phyloP scores from a whole-genome alignment of 2,113 vertebrate species.

The Thymallus thymallus region DNA sequence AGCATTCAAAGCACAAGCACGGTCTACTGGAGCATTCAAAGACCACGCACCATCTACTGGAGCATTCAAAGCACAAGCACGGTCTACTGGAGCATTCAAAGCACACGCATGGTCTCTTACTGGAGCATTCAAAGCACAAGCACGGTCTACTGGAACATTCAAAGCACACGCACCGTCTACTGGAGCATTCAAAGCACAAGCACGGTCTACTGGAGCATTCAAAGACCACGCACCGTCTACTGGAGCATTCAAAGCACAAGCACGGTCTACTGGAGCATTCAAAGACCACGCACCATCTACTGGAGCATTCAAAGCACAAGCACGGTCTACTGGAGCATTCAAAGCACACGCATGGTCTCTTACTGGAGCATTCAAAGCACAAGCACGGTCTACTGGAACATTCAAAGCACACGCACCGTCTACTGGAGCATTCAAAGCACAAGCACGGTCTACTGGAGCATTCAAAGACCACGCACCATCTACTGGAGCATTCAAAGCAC shows the following conservation, averaged over 20 bases:
- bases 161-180: too few species aligned
- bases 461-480: too few species aligned
- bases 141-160: too few species aligned
- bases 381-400: conserved; percentile 38
- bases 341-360: conserved; percentile 65
- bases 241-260: conserved; percentile 65
- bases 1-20: conserved; percentile 62
- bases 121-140: conserved; percentile 65
- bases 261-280: too few species aligned
- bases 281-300: too few species aligned
- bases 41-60: too few species aligned
- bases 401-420: too few species aligned
- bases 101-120: conserved; percentile 64
- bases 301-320: conserved; percentile 65
- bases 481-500: conserved; percentile 66
- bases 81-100: too few species aligned
- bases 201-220: too few species aligned
- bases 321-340: too few species aligned
- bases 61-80: conserved; percentile 62
- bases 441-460: conserved; percentile 38
- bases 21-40: too few species aligned
- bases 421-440: conserved; percentile 66
- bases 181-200: conserved; percentile 65
- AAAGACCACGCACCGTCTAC: too few species aligned
- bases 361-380: conserved; percentile 66